phyloP scores from a whole-genome alignment of 2,888 invertebrate genomes.

The Zele albiditarsus region DNA sequence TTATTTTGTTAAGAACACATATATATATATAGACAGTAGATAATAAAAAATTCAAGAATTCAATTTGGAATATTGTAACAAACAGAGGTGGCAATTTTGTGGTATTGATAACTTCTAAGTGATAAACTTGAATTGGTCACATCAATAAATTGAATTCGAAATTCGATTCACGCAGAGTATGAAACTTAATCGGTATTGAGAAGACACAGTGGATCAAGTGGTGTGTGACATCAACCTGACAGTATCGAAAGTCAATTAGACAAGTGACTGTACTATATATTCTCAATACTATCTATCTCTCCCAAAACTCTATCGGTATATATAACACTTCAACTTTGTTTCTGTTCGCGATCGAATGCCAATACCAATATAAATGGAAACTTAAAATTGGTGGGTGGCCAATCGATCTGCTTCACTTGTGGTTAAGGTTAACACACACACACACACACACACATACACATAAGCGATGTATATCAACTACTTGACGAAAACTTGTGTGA shows the following conservation, averaged over 20 bases:
- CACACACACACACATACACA: neutral
- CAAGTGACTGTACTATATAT: neutral
- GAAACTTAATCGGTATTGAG: too few species aligned
- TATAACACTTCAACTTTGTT: neutral
- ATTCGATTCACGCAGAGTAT: too few species aligned
- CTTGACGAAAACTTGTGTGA: neutral
- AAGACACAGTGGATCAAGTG: too few species aligned
- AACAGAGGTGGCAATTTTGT: too few species aligned
- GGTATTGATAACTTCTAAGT: too few species aligned
- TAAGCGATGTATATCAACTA: neutral
- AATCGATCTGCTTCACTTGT: conserved; percentile 20
- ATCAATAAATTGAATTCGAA: too few species aligned
- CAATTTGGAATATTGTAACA: too few species aligned
- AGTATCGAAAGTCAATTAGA: conserved; percentile 9
- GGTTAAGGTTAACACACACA: conserved; percentile 1
- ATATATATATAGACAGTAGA: too few species aligned
- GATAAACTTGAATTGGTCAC: too few species aligned
- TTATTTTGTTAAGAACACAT: too few species aligned
- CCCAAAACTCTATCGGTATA: neutral
- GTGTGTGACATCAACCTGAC: too few species aligned
- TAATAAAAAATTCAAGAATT: too few species aligned
- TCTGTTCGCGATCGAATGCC: neutral
- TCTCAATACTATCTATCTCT: neutral
- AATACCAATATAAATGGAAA: neutral
- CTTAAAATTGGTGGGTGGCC: conserved; percentile 13